Evolutionary conservation across 2,797 vertebrate genomes (phyloP).

Genomic region (Sarcophilus harrisii): DNA sequence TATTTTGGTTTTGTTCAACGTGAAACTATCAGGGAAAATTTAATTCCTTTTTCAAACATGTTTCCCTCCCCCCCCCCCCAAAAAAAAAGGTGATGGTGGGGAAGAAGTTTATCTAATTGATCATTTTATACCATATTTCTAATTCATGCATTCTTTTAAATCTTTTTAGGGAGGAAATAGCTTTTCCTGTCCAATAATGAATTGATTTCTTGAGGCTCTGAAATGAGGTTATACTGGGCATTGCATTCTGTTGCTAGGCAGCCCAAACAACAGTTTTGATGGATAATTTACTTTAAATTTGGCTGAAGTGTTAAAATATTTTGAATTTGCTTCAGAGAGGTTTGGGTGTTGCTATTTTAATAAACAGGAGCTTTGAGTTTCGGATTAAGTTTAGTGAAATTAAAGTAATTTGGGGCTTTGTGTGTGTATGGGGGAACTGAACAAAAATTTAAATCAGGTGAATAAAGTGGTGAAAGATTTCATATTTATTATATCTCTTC

Average conservation of each 20-base stretch:
- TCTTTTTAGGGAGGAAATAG: slow-evolving; percentile 16
- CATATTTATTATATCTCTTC: not conserved
- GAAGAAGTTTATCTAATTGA: slow-evolving; percentile 3
- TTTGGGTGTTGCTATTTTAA: slow-evolving; percentile 69
- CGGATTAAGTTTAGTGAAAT: slow-evolving; percentile 55
- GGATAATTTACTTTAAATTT: slow-evolving; percentile 79
- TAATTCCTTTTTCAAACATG: slow-evolving; percentile 5
- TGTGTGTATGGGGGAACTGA: accelerated
- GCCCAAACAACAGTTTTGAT: slow-evolving; percentile 63
- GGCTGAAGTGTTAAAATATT: slow-evolving; percentile 59
- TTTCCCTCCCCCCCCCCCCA: not conserved
- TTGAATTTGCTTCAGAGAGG: slow-evolving; percentile 64
- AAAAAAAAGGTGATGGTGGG: not conserved
- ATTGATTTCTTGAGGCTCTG: slow-evolving; percentile 69
- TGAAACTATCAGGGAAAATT: slow-evolving; percentile 34
- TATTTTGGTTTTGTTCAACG: not conserved
- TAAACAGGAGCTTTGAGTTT: slow-evolving; percentile 52
- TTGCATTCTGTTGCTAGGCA: slow-evolving; percentile 78
- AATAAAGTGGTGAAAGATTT: not conserved
- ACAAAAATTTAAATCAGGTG: slow-evolving; percentile 54
- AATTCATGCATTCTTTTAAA: not conserved
- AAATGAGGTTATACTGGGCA: slow-evolving; percentile 55
- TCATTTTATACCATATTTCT: slow-evolving; percentile 25
- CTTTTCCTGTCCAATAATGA: slow-evolving; percentile 67
- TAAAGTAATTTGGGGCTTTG: slow-evolving; percentile 55